Evolutionary conservation across 2,113 vertebrate species (phyloP), one percentile per base, ranked within the genome.

Genomic region (Empidonax traillii): DNA sequence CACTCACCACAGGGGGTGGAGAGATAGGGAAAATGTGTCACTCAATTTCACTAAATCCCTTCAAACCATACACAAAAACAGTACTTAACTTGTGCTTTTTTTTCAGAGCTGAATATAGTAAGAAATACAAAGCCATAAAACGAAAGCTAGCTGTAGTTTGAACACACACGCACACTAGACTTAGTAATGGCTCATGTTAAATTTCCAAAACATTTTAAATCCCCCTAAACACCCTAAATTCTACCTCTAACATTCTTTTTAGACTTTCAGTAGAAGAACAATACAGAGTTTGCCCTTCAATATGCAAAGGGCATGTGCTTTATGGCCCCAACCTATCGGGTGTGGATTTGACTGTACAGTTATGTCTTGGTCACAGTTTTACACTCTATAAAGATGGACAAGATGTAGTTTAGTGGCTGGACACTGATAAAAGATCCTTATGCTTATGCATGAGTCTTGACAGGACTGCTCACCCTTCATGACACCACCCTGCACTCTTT

Each of bases 31-130:
- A 94, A 78, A 85, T 9, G 47, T 69, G 65, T 49, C 77, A 77
- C 18, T 74, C 62, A 47, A 0, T 87, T 90, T 85, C 94, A 87
- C 67, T 49, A 96, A 87, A 91, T 89, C 55, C 83, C 56, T 94
- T 94, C 85, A 92, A 95, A 87, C 68, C 25, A 82, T 52, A 46
- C 68, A 59, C 67, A 96, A 96, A 79, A 73, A 85, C 65, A 91
- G 66, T 12, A 72, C 30, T 69, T 67, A 39, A 78, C 27, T 85
- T 61, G 33, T 61, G 15, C 2, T 28, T 84, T 88, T 67, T 67
- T 91, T 73, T 25, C 53, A 71, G 51, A 92, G 74, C 44, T 65
- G 56, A 93, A 81, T 62, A 92, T 28, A 81, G 41, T 27, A 91
- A 85, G 43, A 83, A 84, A 81, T 74, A 76, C 16, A 85, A 80